A percentile compares a stretch with the other conserved stretches of the same genome.
Evolutionary conservation across 2,888 invertebrate species (phyloP).

Genomic region (Morinoia aosen): DNA sequence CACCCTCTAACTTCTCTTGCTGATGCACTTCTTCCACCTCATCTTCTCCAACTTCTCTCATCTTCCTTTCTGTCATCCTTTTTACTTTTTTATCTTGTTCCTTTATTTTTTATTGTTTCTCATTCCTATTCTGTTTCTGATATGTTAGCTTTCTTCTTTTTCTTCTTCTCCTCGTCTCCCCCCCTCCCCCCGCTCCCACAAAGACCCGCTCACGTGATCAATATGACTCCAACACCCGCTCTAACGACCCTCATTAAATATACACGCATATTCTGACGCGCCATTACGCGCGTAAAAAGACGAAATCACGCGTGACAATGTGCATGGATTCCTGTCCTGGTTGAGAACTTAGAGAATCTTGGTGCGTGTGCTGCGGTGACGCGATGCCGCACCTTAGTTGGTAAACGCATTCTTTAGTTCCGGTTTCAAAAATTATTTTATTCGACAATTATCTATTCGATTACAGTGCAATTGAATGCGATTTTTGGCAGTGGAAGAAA

Average conservation of each 20-base stretch:
- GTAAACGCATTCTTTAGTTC: too few relatives aligned
- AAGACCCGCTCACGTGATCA: background rate
- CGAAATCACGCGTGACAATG: background rate
- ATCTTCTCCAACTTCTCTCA: background rate
- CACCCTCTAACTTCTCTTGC: too few relatives aligned
- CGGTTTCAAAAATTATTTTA: background rate
- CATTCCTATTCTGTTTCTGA: background rate
- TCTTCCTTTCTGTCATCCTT: background rate
- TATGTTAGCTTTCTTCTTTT: too few relatives aligned
- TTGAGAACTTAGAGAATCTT: background rate
- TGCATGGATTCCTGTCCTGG: background rate
- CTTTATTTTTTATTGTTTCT: background rate
- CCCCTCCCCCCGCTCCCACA: too few relatives aligned
- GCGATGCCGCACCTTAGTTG: too few relatives aligned
- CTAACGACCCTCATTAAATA: conserved; percentile 3
- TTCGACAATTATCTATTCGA: background rate
- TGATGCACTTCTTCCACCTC: background rate
- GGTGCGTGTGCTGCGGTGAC: too few relatives aligned
- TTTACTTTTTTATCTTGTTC: background rate
- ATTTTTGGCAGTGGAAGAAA: too few relatives aligned
- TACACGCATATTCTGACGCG: background rate
- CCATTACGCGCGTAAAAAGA: background rate
- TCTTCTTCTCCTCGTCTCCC: too few relatives aligned
- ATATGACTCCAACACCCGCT: background rate
- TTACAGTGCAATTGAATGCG: too few relatives aligned